Evolutionary conservation across 2,113 vertebrate species (phyloP).

Genomic region (Atrichornis clamosus): DNA sequence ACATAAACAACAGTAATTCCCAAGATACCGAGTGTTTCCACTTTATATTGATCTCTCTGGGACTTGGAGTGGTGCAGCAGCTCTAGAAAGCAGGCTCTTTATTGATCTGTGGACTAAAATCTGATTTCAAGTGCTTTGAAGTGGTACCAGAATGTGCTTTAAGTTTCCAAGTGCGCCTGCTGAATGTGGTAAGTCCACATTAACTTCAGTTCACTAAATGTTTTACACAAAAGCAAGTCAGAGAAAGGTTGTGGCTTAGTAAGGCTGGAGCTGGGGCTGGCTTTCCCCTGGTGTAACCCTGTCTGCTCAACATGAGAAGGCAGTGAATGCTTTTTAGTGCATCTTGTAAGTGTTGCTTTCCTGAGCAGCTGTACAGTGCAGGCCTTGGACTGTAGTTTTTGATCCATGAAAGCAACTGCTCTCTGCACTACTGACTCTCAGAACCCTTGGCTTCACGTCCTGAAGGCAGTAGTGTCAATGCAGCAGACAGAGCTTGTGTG

Average conservation of each 20-base stretch:
- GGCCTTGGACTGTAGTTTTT: background rate
- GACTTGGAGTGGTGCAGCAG: background rate
- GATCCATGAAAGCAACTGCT: background rate
- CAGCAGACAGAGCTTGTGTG: background rate
- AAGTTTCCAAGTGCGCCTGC: background rate
- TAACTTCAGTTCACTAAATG: background rate
- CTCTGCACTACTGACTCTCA: background rate
- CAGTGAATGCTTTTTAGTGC: background rate
- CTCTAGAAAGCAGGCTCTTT: background rate
- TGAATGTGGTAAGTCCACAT: accelerated
- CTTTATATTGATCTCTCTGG: background rate
- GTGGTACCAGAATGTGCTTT: background rate
- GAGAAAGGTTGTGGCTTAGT: background rate
- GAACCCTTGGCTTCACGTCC: background rate
- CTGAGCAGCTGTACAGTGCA: background rate
- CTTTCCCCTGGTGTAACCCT: background rate
- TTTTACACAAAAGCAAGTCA: background rate
- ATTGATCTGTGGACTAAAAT: background rate
- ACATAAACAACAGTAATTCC: background rate
- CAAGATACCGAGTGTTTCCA: background rate
- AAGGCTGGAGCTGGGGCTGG: background rate
- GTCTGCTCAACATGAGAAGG: background rate
- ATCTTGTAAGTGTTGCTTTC: background rate
- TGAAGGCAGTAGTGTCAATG: background rate
- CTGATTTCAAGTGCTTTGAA: background rate